Base-by-base conservation (phyloP, 2,888 invertebrate species). In the Arge pagana region DNA sequence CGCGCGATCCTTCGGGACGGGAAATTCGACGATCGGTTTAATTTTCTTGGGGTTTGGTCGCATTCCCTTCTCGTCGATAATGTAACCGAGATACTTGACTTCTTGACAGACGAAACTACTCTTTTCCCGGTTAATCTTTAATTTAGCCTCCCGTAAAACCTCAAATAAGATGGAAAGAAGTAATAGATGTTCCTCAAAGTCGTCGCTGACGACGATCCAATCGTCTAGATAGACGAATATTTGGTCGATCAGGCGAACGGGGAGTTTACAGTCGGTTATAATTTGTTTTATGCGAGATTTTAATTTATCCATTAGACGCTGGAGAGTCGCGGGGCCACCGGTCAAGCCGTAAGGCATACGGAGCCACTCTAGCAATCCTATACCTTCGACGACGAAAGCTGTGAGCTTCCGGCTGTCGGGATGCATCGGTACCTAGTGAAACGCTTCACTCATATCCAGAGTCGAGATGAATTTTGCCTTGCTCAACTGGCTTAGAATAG, bases 371-470 rank as follows among this genome's bases (percentile, higher is more conserved):
- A 33, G 5, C 0, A 33, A n/a, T 4, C 30, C 43, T 33, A 19
- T 33, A 6, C 43, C 31, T 31, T 31, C 33, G 7, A 43, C 42
- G 3, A 19, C 43, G 10, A 43, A 43, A 4, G 43, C 33, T 3
- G 43, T 31, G 4, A 16, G 15, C 16, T 19, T 43, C 3, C 21
- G 21, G 15, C 42, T 42, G 7, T 11, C 33, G 1, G 21, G 13
- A 15, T 31, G 13, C 33, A 43, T 43, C 4, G 31, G 43, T 13
- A 43, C 33, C 26, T 43, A 33, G 10, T 59, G 55, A 13, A 58
- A 61, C 1, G 60, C 59, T 10, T 59, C 52, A 5, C 53, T 61
- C 8, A 60, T 24, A 21, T 63, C 59, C 1, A 63, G 15, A 0
- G 52, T 60, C 0, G 60, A 60, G n/a, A 63, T 59, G 6, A 54